Evolutionary conservation across 1,140 invertebrate genomes (phyloP).

Genomic region (Drosophila subpulchrella): DNA sequence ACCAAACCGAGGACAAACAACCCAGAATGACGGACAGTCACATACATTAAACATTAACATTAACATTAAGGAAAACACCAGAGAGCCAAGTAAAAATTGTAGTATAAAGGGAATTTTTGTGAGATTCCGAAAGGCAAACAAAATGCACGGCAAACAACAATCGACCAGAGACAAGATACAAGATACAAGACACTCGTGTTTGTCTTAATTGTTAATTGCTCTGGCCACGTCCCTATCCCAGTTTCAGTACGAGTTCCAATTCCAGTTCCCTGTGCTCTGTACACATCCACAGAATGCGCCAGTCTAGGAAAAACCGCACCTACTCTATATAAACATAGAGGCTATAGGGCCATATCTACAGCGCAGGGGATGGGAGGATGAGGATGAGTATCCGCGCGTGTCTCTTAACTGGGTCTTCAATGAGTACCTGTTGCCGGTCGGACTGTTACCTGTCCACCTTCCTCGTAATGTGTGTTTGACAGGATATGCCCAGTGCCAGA

Average conservation of each 20-base stretch:
- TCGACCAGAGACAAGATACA: constrained; percentile 58
- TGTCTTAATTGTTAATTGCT: constrained; percentile 63
- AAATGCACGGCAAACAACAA: constrained; percentile 52
- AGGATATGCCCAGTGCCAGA: constrained; percentile 58
- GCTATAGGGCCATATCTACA: constrained; percentile 5
- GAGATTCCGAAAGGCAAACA: constrained; percentile 78
- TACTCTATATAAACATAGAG: constrained; percentile 47
- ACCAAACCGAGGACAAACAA: constrained; percentile 30
- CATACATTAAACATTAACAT: constrained; percentile 62
- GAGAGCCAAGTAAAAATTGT: constrained; percentile 52
- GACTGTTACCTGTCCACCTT: constrained; percentile 49
- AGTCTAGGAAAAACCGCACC: constrained; percentile 59
- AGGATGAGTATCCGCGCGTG: constrained; percentile 63
- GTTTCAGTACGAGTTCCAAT: constrained; percentile 1
- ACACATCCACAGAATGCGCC: constrained; percentile 39
- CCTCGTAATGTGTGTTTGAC: constrained; percentile 70
- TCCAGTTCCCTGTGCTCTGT: constrained; percentile 27
- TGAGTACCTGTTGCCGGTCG: constrained; percentile 59
- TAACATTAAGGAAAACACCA: constrained; percentile 15
- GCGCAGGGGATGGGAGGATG: constrained; percentile 8
- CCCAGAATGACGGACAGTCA: constrained; percentile 46
- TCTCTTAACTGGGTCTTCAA: constrained; percentile 38
- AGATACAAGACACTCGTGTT: constrained; percentile 52
- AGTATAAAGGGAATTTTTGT: constrained; percentile 75
- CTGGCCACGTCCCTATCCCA: constrained; percentile 37